Conservation (phyloP, 2,888 invertebrate genomes). For the Hydriomena furcata region DNA sequence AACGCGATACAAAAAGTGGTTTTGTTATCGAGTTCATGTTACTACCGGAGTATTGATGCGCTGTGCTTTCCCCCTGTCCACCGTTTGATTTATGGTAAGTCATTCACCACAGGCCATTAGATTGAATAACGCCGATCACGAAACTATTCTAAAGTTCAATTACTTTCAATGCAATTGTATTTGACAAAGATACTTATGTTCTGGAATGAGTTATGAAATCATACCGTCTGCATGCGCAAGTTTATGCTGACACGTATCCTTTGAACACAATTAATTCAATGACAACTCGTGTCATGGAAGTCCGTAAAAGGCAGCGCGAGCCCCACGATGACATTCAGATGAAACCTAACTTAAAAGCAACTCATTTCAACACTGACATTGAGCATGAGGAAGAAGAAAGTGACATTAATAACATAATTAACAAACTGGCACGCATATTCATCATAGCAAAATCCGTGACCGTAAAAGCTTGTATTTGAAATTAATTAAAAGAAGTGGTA, state of each 20-base stretch:
- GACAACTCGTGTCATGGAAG: slow-evolving; percentile 45
- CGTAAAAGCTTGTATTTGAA: slow-evolving; percentile 59
- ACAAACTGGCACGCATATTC: slow-evolving; percentile 55
- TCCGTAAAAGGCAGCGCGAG: slow-evolving; percentile 49
- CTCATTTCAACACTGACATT: slow-evolving; percentile 48
- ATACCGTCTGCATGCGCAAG: slow-evolving; percentile 25
- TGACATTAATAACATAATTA: slow-evolving; percentile 60
- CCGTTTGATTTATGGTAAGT: slow-evolving; percentile 73
- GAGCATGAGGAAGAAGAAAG: slow-evolving; percentile 59
- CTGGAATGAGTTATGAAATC: slow-evolving; percentile 22
- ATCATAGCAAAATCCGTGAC: slow-evolving; percentile 52
- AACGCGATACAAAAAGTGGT: slow-evolving; percentile 69
- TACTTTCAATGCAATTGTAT: slow-evolving; percentile 17
- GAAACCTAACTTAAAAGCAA: slow-evolving; percentile 41
- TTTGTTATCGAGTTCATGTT: slow-evolving; percentile 70
- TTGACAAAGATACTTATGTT: slow-evolving; percentile 6
- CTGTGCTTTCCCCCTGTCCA: slow-evolving; percentile 64
- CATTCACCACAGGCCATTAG: slow-evolving; percentile 46
- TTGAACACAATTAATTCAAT: slow-evolving; percentile 52
- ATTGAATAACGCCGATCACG: slow-evolving; percentile 28
- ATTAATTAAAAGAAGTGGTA: slow-evolving; percentile 67
- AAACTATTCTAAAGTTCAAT: slow-evolving; percentile 19
- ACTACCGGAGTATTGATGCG: slow-evolving; percentile 67
- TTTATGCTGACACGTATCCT: slow-evolving; percentile 43
- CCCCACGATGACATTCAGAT: slow-evolving; percentile 31